These are phyloP conservation scores for Columba janthina DNA, from an alignment of 2,113 vertebrate species.

Conservation along the genomic window DNA sequence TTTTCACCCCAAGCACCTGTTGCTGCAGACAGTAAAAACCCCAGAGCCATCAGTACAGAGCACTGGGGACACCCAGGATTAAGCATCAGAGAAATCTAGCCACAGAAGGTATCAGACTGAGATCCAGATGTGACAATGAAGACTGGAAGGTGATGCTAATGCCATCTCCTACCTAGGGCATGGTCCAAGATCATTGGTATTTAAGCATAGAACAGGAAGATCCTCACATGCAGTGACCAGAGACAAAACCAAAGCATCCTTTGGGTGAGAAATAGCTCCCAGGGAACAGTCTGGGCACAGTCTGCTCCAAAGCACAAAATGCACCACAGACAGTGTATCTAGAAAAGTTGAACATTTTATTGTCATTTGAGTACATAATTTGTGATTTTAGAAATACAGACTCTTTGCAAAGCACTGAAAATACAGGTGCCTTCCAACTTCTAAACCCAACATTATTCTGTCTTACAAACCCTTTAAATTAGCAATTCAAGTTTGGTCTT, in stretches of 20 bases:
- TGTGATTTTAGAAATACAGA: conserved; percentile 57
- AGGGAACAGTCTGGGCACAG: not conserved
- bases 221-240: fast-evolving
- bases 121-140: fast-evolving
- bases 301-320: not conserved
- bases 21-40: fast-evolving
- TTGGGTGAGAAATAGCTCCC: fast-evolving
- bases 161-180: fast-evolving
- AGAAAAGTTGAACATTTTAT: conserved; percentile 78
- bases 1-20: fast-evolving
- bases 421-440: not conserved
- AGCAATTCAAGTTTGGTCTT: conserved; percentile 6
- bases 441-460: not conserved
- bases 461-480: not conserved
- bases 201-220: not conserved
- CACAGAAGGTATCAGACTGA: fast-evolving
- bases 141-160: fast-evolving
- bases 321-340: not conserved
- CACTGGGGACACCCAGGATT: not conserved
- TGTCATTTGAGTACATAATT: conserved; percentile 60
- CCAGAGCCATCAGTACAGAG: no score
- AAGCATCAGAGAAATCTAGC: not conserved
- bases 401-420: conserved; percentile 45
- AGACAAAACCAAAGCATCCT: not conserved
- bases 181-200: fast-evolving